These are phyloP conservation scores for Dinoponera quadriceps DNA, from an alignment of 1,140 invertebrate species.

Conservation along the genomic window DNA sequence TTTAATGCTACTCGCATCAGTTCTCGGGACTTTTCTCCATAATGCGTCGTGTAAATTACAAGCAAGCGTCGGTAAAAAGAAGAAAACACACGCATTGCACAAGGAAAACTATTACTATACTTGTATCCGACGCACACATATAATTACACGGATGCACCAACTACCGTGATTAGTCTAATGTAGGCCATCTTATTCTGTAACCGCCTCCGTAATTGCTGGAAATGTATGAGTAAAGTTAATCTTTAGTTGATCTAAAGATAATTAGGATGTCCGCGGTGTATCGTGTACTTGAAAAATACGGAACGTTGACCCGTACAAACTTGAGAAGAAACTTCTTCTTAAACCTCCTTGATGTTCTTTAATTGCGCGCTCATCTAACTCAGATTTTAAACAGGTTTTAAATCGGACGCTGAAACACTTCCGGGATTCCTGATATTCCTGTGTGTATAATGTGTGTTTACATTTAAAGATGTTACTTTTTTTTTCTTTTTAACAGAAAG, in stretches of 20 bases:
- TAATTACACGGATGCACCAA: slow-evolving; percentile 1
- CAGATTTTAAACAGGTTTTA: too few species aligned
- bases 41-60: background rate
- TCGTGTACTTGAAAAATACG: slow-evolving; percentile 4
- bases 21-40: slow-evolving; percentile 5
- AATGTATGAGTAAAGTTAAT: slow-evolving; percentile 16
- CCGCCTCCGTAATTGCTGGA: background rate
- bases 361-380: background rate
- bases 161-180: slow-evolving; percentile 29
- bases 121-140: slow-evolving; percentile 16
- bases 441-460: background rate
- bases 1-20: background rate
- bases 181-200: slow-evolving; percentile 1
- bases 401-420: too few species aligned
- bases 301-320: background rate
- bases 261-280: background rate
- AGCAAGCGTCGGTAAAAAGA: slow-evolving; percentile 16
- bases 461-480: background rate
- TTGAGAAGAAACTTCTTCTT: background rate
- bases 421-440: background rate
- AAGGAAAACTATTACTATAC: slow-evolving; percentile 36
- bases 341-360: background rate
- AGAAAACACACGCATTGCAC: background rate
- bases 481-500: background rate
- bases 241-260: slow-evolving; percentile 14